Evolutionary conservation across 2,797 vertebrate genomes (phyloP).

Genomic region (Buphagus erythrorhynchus): DNA sequence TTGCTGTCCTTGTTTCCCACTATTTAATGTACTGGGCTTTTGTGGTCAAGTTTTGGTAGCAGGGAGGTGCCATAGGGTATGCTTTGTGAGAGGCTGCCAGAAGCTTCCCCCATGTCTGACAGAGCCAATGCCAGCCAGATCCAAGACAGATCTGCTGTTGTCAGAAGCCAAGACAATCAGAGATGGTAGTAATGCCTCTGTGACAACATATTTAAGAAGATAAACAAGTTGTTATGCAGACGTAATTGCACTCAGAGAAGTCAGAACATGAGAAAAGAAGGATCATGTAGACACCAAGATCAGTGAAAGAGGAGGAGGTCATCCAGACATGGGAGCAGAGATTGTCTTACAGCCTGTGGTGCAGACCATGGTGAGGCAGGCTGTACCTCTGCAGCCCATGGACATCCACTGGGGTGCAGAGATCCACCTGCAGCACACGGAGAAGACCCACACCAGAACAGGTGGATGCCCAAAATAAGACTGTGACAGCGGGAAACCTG

Average conservation of each 20-base stretch:
- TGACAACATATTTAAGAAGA: background rate
- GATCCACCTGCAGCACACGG: background rate
- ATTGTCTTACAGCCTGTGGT: background rate
- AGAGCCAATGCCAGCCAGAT: background rate
- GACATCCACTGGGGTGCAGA: background rate
- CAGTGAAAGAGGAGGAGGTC: background rate
- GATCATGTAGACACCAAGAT: background rate
- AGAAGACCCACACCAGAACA: background rate
- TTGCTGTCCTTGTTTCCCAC: background rate
- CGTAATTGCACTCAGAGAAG: background rate
- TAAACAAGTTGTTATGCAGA: background rate
- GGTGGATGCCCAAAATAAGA: background rate
- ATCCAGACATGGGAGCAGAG: background rate
- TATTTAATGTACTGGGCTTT: background rate
- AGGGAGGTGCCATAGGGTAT: no score
- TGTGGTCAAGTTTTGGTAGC: background rate
- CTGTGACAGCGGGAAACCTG: rapidly evolving
- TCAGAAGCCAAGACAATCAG: background rate
- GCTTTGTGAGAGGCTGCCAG: background rate
- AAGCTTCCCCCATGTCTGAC: background rate
- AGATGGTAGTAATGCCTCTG: background rate
- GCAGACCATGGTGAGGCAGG: background rate
- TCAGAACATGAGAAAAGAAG: background rate
- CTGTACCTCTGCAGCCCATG: background rate
- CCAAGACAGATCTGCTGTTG: background rate